Evolutionary conservation across 2,113 vertebrate genomes (phyloP).

Genomic region (Vulpes vulpes): DNA sequence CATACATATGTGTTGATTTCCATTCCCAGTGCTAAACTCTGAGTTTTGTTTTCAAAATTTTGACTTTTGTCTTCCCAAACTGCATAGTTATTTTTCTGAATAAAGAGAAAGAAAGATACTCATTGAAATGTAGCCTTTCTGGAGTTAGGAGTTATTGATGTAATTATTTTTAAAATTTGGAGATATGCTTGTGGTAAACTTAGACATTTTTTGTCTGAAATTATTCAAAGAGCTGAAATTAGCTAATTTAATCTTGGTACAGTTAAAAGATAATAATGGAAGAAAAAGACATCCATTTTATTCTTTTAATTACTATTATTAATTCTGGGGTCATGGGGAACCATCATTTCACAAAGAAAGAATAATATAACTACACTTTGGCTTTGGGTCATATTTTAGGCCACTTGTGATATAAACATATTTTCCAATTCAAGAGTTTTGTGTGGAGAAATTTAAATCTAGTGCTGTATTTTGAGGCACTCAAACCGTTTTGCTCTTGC

Average conservation of each 20-base stretch:
- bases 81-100: constrained; percentile 4
- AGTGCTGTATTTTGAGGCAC: not conserved
- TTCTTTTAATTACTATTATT: not conserved
- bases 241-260: constrained; percentile 22
- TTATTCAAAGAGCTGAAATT: constrained; percentile 54
- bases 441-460: constrained; percentile 9
- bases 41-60: constrained; percentile 1
- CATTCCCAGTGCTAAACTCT: not conserved
- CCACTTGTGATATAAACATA: constrained; percentile 18
- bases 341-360: constrained; percentile 43
- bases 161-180: not conserved
- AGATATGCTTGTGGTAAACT: not conserved
- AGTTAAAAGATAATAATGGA: constrained; percentile 17
- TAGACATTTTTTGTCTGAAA: constrained; percentile 32
- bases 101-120: not conserved
- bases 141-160: not conserved
- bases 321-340: not conserved
- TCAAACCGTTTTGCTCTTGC: not conserved
- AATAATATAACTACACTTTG: constrained; percentile 25
- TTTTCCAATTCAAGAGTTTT: constrained; percentile 39
- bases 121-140: constrained; percentile 11
- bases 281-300: constrained; percentile 51
- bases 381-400: not conserved
- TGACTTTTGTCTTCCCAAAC: constrained; percentile 33
- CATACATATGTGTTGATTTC: not conserved